Conservation (phyloP, 64 coral and sea anemone species). For the Pachyseris speciosa region DNA sequence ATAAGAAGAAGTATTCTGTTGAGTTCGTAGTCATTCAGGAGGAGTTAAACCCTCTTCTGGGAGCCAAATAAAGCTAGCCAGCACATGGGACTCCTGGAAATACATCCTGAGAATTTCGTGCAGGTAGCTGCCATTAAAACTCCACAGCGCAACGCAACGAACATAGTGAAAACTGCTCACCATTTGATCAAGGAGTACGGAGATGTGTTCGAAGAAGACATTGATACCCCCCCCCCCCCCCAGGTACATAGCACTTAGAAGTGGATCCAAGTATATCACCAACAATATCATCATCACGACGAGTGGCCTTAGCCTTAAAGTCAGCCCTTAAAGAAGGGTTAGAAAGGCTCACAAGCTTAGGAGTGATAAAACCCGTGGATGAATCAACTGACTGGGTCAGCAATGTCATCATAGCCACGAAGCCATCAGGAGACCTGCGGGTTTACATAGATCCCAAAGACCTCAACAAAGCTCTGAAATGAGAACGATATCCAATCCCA, state of each 20-base stretch:
- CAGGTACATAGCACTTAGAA: background rate
- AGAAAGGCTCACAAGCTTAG: conserved; percentile 53
- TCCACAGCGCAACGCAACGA: no score
- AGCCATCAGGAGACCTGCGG: conserved; percentile 19
- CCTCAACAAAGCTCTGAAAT: conserved; percentile 45
- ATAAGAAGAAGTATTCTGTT: conserved; percentile 52
- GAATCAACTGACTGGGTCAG: conserved; percentile 50
- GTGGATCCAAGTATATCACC: conserved; percentile 31
- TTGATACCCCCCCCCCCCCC: background rate
- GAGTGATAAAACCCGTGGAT: conserved; percentile 39
- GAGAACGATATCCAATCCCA: conserved; percentile 34
- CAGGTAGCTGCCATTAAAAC: background rate
- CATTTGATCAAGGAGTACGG: conserved; percentile 10
- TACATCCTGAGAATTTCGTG: conserved; percentile 65
- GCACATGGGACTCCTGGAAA: conserved; percentile 35
- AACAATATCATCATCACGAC: background rate
- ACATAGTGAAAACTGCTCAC: no score
- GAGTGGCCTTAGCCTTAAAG: conserved; percentile 59
- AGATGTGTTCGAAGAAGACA: conserved; percentile 60
- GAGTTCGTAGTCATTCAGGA: conserved; percentile 49
- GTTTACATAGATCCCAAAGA: conserved; percentile 37
- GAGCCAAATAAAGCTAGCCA: conserved; percentile 57
- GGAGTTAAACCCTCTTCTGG: conserved; percentile 29
- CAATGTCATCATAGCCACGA: conserved; percentile 51
- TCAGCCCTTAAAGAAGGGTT: conserved; percentile 63